Conservation (phyloP, 1,140 invertebrate genomes). For the Ooceraea biroi region DNA sequence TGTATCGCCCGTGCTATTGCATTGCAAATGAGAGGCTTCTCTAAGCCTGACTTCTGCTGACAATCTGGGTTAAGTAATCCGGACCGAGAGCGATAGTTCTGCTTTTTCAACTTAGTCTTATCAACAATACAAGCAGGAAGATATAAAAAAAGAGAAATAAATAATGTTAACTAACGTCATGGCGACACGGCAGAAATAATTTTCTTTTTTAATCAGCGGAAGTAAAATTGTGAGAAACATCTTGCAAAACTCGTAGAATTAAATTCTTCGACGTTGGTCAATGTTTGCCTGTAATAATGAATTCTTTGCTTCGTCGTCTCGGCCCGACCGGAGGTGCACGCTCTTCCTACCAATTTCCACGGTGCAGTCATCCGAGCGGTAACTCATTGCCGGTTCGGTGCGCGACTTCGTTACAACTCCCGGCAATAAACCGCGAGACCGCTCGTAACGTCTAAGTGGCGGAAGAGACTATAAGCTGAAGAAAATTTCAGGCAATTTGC, state of each 20-base stretch:
- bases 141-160: background rate
- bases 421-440: conserved; percentile 54
- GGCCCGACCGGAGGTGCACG: conserved; percentile 54
- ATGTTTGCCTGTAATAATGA: conserved; percentile 6
- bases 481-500: conserved; percentile 61
- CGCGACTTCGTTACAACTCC: conserved; percentile 55
- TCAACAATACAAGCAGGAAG: conserved; percentile 5
- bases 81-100: background rate
- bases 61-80: conserved; percentile 36
- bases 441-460: conserved; percentile 54
- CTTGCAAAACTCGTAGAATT: background rate
- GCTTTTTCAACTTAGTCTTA: background rate
- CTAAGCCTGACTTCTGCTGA: background rate
- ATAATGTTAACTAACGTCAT: no score
- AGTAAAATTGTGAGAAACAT: background rate
- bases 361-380: conserved; percentile 50
- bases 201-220: background rate
- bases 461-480: conserved; percentile 55
- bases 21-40: conserved; percentile 49
- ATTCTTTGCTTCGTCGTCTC: conserved; percentile 22
- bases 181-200: background rate
- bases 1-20: conserved; percentile 46
- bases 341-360: conserved; percentile 65
- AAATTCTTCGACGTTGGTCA: background rate
- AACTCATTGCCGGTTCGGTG: conserved; percentile 64